These are phyloP conservation scores for Cynocephalus volans DNA, from an alignment of 2,113 vertebrate species.

Conservation along the genomic window DNA sequence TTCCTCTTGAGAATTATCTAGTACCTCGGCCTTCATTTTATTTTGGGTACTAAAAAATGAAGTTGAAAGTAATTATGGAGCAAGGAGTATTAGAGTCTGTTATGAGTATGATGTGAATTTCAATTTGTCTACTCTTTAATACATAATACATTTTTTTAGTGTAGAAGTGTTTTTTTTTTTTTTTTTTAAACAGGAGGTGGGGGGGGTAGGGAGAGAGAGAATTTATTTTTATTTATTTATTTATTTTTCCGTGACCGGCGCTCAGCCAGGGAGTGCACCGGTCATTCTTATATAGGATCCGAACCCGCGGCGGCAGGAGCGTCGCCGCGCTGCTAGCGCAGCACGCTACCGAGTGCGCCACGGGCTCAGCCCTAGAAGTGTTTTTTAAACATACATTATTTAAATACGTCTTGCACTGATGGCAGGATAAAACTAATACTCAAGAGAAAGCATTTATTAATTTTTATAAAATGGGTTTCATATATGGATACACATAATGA, in stretches of 20 bases:
- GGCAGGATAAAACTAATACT: slow-evolving; percentile 53
- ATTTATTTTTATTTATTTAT: too few species aligned
- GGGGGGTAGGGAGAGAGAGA: too few species aligned
- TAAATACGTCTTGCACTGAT: not conserved
- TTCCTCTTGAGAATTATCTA: slow-evolving; percentile 24
- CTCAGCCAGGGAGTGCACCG: too few species aligned
- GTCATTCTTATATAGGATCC: too few species aligned
- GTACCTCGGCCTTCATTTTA: not conserved
- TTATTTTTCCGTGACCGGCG: too few species aligned
- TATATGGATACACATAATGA: not conserved
- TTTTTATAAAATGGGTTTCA: slow-evolving; percentile 33
- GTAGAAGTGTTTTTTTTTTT: not conserved
- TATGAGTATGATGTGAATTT: not conserved
- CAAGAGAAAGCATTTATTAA: slow-evolving; percentile 10
- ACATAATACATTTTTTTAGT: not conserved
- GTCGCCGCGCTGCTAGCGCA: too few species aligned
- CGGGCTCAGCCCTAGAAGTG: too few species aligned
- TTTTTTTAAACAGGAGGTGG: too few species aligned
- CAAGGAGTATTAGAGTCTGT: not conserved
- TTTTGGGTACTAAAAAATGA: not conserved
- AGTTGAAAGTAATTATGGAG: slow-evolving; percentile 39
- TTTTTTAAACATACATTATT: not conserved
- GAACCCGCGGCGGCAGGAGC: too few species aligned
- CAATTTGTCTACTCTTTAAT: not conserved
- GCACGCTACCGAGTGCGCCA: too few species aligned